A percentile compares a stretch with the other conserved stretches of the same genome.
phyloP scores from a whole-genome alignment of 2,888 invertebrate species.

The Hydrotaea diabolus region DNA sequence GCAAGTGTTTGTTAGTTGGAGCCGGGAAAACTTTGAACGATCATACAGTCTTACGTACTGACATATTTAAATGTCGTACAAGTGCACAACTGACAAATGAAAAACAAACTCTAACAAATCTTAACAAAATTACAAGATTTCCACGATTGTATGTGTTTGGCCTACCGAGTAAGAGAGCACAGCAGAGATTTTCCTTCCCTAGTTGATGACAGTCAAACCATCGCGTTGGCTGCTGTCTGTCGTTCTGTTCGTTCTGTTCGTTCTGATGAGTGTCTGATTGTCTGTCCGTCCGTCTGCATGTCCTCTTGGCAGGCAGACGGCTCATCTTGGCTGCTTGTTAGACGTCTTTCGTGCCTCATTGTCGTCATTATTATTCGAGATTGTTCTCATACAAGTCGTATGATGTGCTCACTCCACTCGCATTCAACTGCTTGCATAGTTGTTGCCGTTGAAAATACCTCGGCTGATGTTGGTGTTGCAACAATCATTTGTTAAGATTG shows the following conservation, averaged over 20 bases:
- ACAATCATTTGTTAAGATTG: constrained; percentile 36
- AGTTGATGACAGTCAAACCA: not conserved
- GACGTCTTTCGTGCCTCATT: constrained; percentile 27
- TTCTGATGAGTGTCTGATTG: too few relatives aligned
- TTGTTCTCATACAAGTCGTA: constrained; percentile 9
- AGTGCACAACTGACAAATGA: not conserved
- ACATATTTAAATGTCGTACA: not conserved
- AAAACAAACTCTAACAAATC: constrained; percentile 27
- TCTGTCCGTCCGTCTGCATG: not conserved
- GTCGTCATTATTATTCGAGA: constrained; percentile 35
- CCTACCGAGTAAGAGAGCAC: not conserved
- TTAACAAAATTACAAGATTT: constrained; percentile 32
- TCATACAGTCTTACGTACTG: not conserved
- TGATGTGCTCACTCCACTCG: not conserved
- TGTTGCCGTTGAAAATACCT: not conserved
- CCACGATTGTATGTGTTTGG: constrained; percentile 27
- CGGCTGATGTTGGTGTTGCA: constrained; percentile 2
- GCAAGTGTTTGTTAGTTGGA: too few relatives aligned
- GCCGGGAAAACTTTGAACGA: not conserved
- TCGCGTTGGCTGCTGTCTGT: not conserved
- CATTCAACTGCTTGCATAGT: not conserved
- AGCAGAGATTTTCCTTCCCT: not conserved
- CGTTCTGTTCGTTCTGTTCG: not conserved
- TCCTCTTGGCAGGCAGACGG: not conserved
- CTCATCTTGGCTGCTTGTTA: constrained; percentile 22